Conservation (phyloP, 2,888 invertebrate genomes). For the Idaea aversata region DNA sequence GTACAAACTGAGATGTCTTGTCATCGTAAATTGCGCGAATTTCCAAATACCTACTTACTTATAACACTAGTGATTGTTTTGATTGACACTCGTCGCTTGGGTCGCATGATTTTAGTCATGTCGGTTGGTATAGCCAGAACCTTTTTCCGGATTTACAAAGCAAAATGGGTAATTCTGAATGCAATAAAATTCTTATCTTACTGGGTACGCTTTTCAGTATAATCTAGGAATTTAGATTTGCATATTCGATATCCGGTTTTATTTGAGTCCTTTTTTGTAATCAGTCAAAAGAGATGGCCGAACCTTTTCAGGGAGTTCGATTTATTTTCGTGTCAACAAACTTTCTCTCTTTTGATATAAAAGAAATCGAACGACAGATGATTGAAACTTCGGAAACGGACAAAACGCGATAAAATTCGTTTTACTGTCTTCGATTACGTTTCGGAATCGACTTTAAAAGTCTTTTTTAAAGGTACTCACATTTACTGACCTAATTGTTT, state of each 20-base stretch:
- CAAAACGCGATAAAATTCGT: background rate
- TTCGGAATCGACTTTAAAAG: background rate
- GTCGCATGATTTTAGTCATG: background rate
- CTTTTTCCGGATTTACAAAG: background rate
- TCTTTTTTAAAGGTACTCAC: background rate
- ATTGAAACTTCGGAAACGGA: conserved; percentile 9
- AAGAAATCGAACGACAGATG: conserved; percentile 22
- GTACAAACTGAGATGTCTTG: too few species aligned
- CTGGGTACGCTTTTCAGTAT: background rate
- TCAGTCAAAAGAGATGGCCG: conserved; percentile 22
- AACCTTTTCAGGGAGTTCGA: conserved; percentile 34
- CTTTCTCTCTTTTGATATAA: conserved; percentile 32
- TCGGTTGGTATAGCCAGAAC: background rate
- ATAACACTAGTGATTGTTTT: too few species aligned
- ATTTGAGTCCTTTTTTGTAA: conserved; percentile 20
- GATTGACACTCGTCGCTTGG: background rate
- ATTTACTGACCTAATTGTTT: background rate
- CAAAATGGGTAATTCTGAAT: background rate
- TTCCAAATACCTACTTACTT: too few species aligned
- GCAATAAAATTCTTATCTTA: background rate
- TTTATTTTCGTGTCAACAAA: conserved; percentile 37
- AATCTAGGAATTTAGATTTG: background rate
- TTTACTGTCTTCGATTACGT: background rate
- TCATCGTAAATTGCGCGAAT: too few species aligned
- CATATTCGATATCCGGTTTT: conserved; percentile 9